phyloP scores from a whole-genome alignment of 2,888 invertebrate genomes.

The Nomada hirtipes region DNA sequence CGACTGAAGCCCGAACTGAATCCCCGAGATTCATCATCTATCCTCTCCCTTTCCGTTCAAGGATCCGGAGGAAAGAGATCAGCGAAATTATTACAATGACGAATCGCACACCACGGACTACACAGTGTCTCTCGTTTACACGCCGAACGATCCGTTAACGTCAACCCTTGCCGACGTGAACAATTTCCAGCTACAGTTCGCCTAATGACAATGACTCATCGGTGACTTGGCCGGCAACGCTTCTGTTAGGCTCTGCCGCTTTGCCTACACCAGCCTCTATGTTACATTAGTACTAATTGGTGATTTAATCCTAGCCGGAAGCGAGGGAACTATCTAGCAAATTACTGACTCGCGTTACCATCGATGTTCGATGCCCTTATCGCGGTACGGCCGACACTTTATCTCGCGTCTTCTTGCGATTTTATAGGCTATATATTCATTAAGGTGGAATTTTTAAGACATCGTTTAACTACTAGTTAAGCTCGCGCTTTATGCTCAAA shows the following conservation, averaged over 20 bases:
- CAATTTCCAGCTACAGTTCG: slow-evolving; percentile 52
- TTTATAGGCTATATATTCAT: slow-evolving; percentile 20
- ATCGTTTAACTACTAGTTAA: background rate
- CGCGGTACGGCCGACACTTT: slow-evolving; percentile 32
- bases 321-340: slow-evolving; percentile 50
- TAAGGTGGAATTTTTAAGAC: slow-evolving; percentile 14
- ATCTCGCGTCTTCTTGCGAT: slow-evolving; percentile 29
- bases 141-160: slow-evolving; percentile 65
- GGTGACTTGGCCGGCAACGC: slow-evolving; percentile 54
- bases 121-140: slow-evolving; percentile 38
- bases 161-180: slow-evolving; percentile 46
- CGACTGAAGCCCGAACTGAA: slow-evolving; percentile 9
- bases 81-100: slow-evolving; percentile 65
- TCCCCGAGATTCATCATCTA: slow-evolving; percentile 22
- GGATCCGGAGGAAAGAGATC: slow-evolving; percentile 8
- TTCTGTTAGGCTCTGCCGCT: slow-evolving; percentile 22
- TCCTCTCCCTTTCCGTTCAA: background rate
- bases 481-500: background rate
- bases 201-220: slow-evolving; percentile 71
- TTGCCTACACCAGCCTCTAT: slow-evolving; percentile 29
- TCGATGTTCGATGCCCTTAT: slow-evolving; percentile 44
- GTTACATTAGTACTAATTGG: slow-evolving; percentile 61
- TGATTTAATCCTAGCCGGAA: slow-evolving; percentile 63
- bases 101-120: slow-evolving; percentile 47
- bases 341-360: slow-evolving; percentile 47